phyloP scores from a whole-genome alignment of 2,888 invertebrate genomes.

The Andricus curvator region DNA sequence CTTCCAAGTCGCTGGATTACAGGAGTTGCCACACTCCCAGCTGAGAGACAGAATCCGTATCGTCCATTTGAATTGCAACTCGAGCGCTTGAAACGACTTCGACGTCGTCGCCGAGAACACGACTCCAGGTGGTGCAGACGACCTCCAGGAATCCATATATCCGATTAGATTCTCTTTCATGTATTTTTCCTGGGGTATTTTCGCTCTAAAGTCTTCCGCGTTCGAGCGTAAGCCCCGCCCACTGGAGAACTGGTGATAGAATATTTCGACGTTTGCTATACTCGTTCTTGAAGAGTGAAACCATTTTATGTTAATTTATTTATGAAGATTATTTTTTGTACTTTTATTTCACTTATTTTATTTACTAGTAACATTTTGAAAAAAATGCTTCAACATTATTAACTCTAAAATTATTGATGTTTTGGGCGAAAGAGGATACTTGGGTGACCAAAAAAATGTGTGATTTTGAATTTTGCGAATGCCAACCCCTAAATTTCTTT shows the following conservation, averaged over 20 bases:
- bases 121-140: background rate
- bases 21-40: constrained; percentile 99
- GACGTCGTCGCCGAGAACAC: background rate
- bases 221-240: background rate
- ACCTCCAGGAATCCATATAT: background rate
- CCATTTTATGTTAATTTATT: no score
- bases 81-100: background rate
- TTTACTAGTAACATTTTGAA: no score
- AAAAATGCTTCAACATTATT: no score
- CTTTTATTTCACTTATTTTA: no score
- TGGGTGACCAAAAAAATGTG: no score
- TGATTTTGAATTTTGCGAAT: no score
- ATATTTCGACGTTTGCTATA: background rate
- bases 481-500: no score
- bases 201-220: background rate
- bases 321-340: no score
- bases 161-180: background rate
- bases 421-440: no score
- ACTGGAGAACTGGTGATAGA: background rate
- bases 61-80: constrained; percentile 55
- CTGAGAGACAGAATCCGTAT: constrained; percentile 55
- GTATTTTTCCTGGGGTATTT: background rate
- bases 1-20: constrained; percentile 99
- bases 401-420: no score
- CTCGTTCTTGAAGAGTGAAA: no score